Percentiles rank a stretch among this genome's conserved stretches.
phyloP scores from a whole-genome alignment of 64 coral and sea anemone species.

The Anthopleura sola region DNA sequence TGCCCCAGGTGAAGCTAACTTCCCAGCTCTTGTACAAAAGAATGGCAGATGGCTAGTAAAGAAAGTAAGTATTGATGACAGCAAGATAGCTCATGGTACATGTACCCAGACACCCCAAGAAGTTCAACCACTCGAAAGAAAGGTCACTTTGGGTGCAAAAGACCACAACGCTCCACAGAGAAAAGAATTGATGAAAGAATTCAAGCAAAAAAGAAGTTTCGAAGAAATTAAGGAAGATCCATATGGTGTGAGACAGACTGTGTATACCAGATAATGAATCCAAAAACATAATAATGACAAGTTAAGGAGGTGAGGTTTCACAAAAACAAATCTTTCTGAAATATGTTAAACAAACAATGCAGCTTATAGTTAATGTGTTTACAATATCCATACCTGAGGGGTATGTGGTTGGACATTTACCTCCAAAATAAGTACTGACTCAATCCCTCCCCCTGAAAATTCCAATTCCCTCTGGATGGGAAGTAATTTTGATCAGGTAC shows the following conservation, averaged over 20 bases:
- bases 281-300: too few species aligned
- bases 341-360: too few species aligned
- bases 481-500: too few species aligned
- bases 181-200: slow-evolving; percentile 19
- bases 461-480: too few species aligned
- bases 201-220: slow-evolving; percentile 8
- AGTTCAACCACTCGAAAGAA: not conserved
- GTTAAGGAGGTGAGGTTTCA: too few species aligned
- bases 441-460: too few species aligned
- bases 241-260: not conserved
- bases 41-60: slow-evolving; percentile 2
- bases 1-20: not conserved
- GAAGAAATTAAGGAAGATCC: not conserved
- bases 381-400: too few species aligned
- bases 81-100: not conserved
- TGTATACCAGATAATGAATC: not conserved
- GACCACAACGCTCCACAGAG: slow-evolving; percentile 5
- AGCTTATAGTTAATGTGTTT: too few species aligned
- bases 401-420: too few species aligned
- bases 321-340: too few species aligned
- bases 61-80: slow-evolving; percentile 16
- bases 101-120: not conserved
- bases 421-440: too few species aligned
- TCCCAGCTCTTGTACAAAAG: slow-evolving; percentile 6
- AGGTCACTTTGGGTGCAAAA: slow-evolving; percentile 10